Conservation (phyloP, 2,888 invertebrate genomes). For the Lampropteryx suffumata region DNA sequence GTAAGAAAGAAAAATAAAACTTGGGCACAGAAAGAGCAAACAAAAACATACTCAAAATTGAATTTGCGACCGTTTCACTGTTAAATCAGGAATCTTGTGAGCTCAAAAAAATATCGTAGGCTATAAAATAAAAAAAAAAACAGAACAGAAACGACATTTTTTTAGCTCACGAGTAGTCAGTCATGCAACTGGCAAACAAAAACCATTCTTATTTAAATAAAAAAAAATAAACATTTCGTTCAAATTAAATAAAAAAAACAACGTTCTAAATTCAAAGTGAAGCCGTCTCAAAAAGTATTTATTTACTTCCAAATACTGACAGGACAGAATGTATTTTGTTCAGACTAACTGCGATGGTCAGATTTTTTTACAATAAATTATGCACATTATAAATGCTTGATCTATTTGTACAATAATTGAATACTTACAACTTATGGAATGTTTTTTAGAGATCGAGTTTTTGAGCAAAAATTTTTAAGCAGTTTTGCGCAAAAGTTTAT, state of each 20-base stretch:
- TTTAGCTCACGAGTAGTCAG: not conserved
- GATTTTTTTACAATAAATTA: slow-evolving; percentile 45
- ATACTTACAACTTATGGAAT: slow-evolving; percentile 36
- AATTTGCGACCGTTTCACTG: slow-evolving; percentile 22
- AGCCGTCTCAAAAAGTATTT: slow-evolving; percentile 38
- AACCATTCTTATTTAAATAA: not conserved
- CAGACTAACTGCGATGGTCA: slow-evolving; percentile 60
- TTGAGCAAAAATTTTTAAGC: not conserved
- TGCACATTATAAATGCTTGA: slow-evolving; percentile 25
- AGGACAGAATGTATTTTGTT: slow-evolving; percentile 25
- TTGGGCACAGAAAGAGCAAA: slow-evolving; percentile 31
- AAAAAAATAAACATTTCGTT: not conserved
- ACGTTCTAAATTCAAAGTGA: slow-evolving; percentile 36
- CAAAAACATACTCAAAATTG: slow-evolving; percentile 37
- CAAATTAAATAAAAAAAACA: not conserved
- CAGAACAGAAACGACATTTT: too few species aligned
- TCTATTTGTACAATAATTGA: slow-evolving; percentile 26
- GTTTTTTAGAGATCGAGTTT: slow-evolving; percentile 41
- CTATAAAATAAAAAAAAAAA: too few species aligned
- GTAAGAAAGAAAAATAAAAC: slow-evolving; percentile 52
- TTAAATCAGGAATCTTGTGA: not conserved
- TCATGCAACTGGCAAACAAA: not conserved
- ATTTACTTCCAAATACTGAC: too few species aligned
- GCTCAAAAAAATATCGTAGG: not conserved
- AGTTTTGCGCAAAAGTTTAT: not conserved